phyloP scores from a whole-genome alignment of 2,888 invertebrate genomes.

The Callyntrura sp. region DNA sequence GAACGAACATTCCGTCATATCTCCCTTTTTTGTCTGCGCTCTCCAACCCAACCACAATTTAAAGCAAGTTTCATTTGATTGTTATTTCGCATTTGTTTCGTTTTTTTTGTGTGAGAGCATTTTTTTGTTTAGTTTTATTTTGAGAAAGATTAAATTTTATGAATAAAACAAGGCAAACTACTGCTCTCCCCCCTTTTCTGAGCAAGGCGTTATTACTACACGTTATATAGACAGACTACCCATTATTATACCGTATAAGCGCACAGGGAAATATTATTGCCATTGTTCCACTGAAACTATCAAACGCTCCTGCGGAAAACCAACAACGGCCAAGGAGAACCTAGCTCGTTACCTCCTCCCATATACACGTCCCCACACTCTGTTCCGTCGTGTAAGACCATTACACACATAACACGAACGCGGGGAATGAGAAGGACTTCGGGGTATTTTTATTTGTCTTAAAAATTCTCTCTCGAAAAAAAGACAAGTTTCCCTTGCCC shows the following conservation, averaged over 20 bases:
- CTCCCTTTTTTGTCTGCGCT: no score
- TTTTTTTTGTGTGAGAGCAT: constrained; percentile 3
- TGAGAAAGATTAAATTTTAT: constrained; percentile 46
- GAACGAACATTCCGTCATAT: no score
- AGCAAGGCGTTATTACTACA: no score
- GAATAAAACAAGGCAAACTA: background rate
- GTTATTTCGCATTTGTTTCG: constrained; percentile 47
- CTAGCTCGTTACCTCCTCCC: no score
- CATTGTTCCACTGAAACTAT: background rate
- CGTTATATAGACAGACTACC: no score
- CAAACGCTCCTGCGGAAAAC: background rate
- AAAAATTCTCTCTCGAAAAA: constrained; percentile 22
- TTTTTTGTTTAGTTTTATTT: constrained; percentile 45
- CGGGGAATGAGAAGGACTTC: background rate
- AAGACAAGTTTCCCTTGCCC: constrained; percentile 12
- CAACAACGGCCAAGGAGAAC: background rate
- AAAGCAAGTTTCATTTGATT: constrained; percentile 36
- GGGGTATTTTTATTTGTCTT: constrained; percentile 44
- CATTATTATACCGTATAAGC: background rate
- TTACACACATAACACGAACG: no score
- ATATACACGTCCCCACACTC: no score
- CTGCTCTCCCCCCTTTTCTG: background rate
- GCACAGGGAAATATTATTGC: background rate
- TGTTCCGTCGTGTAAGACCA: no score
- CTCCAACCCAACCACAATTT: background rate